phyloP scores from a whole-genome alignment of 2,888 invertebrate genomes.

The Dioctria rufipes region DNA sequence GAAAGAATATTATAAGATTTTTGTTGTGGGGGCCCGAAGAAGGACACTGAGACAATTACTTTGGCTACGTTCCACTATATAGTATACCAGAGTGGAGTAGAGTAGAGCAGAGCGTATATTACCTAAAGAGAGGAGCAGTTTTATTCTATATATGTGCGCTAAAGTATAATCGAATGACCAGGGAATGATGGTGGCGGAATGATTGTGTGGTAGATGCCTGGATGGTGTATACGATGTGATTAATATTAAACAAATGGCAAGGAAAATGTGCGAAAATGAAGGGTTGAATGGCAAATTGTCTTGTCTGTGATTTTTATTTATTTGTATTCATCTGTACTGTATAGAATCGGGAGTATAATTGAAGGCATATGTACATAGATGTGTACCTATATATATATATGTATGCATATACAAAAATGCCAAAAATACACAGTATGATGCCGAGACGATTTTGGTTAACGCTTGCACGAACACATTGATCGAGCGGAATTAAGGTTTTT shows the following conservation, averaged over 20 bases:
- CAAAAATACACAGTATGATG: no score
- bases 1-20: background rate
- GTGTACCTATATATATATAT: no score
- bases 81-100: background rate
- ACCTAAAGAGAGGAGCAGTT: no score
- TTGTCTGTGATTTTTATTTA: slow-evolving; percentile 60
- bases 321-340: slow-evolving; percentile 56
- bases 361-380: background rate
- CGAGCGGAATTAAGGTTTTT: no score
- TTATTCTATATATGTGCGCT: slow-evolving; percentile 16
- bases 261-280: slow-evolving; percentile 60
- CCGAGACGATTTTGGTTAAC: no score
- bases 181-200: slow-evolving; percentile 49
- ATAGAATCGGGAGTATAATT: slow-evolving; percentile 13
- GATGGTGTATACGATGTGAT: slow-evolving; percentile 59
- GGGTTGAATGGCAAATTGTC: slow-evolving; percentile 60
- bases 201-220: slow-evolving; percentile 30
- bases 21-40: background rate
- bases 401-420: no score
- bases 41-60: slow-evolving; percentile 57
- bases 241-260: slow-evolving; percentile 60
- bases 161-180: slow-evolving; percentile 53
- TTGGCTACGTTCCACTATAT: slow-evolving; percentile 57
- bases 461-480: no score
- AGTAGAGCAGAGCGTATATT: no score